Evolutionary conservation across 2,888 invertebrate species (phyloP).

Genomic region (Mythimna ferrago): DNA sequence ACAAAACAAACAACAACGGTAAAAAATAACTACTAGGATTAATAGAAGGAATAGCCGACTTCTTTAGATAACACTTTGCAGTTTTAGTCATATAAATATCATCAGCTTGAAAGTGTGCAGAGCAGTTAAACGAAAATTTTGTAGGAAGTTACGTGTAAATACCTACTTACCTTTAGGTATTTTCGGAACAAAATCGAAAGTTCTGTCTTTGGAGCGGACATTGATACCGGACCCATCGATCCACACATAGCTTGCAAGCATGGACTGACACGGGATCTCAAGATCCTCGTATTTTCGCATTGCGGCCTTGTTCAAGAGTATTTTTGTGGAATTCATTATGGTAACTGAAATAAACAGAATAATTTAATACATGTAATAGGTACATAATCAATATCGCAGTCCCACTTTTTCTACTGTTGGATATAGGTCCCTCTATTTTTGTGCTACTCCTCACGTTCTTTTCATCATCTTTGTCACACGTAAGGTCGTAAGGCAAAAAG

Average conservation of each 20-base stretch:
- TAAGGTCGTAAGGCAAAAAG: too few species aligned
- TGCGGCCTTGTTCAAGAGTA: conserved; percentile 85
- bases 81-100: too few species aligned
- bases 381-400: background rate
- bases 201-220: conserved; percentile 93
- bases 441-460: background rate
- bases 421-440: background rate
- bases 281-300: conserved; percentile 91
- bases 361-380: background rate
- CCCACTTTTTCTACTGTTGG: too few species aligned
- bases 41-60: too few species aligned
- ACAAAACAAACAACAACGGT: too few species aligned
- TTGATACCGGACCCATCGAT: conserved; percentile 94
- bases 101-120: too few species aligned
- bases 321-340: conserved; percentile 82
- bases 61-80: too few species aligned
- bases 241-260: conserved; percentile 94
- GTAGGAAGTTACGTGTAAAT: too few species aligned
- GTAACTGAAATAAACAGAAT: conserved; percentile 45
- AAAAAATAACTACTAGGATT: too few species aligned
- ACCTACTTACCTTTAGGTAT: conserved; percentile 81
- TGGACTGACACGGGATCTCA: conserved; percentile 90
- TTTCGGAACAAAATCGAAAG: conserved; percentile 92
- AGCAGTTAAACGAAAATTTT: too few species aligned
- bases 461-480: too few species aligned